A percentile compares a stretch with the other conserved stretches of the same genome.
These are phyloP conservation scores for Callyntrura guangdongensis DNA, from an alignment of 2,888 invertebrate species.

Conservation along the genomic window DNA sequence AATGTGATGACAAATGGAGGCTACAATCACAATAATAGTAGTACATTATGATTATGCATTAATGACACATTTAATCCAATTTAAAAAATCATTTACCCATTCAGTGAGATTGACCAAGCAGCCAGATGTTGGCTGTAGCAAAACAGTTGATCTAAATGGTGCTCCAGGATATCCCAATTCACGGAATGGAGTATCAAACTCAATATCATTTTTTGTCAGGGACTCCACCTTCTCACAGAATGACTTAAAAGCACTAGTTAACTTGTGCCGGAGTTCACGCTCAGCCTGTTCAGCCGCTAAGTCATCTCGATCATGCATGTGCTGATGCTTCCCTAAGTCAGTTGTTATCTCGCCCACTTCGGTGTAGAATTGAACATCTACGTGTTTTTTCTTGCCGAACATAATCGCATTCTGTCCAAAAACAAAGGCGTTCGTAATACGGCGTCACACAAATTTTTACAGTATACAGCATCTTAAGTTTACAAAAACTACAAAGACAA, in stretches of 20 bases:
- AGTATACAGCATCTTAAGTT: no score
- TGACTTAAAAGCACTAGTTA: slow-evolving; percentile 99
- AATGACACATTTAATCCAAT: no score
- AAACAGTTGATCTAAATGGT: slow-evolving; percentile 97
- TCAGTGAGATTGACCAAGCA: slow-evolving; percentile 98
- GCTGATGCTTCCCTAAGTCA: slow-evolving; percentile 99
- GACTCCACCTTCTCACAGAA: slow-evolving; percentile 99
- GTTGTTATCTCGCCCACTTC: slow-evolving; percentile 99
- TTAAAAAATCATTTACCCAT: slow-evolving; percentile 90
- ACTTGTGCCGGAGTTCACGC: slow-evolving; percentile 97
- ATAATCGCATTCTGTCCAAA: slow-evolving; percentile 98
- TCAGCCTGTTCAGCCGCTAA: slow-evolving; percentile 99
- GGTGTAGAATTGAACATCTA: slow-evolving; percentile 99
- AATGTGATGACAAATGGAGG: slow-evolving; percentile 99
- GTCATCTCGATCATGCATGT: slow-evolving; percentile 99
- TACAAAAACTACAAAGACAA: slow-evolving; percentile 95
- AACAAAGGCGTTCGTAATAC: no score
- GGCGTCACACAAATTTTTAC: slow-evolving; percentile 76
- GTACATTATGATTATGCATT: no score
- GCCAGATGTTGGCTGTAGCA: slow-evolving; percentile 99
- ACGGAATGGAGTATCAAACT: slow-evolving; percentile 99
- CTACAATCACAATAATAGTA: slow-evolving; percentile 86
- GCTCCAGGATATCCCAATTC: slow-evolving; percentile 99
- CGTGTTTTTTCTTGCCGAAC: slow-evolving; percentile 99
- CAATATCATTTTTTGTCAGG: slow-evolving; percentile 98